phyloP scores from a whole-genome alignment of 1,140 invertebrate species.

The Planococcus citri region DNA sequence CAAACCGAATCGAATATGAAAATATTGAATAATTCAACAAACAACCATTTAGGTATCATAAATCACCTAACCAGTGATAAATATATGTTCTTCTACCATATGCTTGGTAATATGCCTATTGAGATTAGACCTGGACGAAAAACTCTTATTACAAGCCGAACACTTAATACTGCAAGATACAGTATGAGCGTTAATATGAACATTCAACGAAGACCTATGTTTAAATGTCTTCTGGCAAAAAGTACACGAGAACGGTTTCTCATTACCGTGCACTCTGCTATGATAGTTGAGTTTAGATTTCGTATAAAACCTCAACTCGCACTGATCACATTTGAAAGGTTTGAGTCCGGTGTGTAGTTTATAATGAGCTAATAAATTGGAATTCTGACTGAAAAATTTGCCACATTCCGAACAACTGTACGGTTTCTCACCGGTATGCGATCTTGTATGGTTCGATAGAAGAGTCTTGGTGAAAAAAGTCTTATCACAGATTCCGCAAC shows the following conservation, averaged over 20 bases:
- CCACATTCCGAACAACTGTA: conserved; percentile 90
- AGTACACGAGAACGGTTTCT: conserved; percentile 25
- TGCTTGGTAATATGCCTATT: conserved; percentile 8
- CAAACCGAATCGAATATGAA: no score
- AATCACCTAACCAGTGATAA: background rate
- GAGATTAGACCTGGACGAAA: conserved; percentile 1
- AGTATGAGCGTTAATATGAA: conserved; percentile 41
- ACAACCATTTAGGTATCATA: no score
- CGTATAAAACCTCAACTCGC: conserved; percentile 33
- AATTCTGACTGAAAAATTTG: conserved; percentile 37
- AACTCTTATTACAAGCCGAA: background rate
- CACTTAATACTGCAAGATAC: background rate
- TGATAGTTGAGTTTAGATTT: conserved; percentile 52
- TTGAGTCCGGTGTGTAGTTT: background rate
- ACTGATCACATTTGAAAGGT: background rate
- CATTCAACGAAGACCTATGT: conserved; percentile 40
- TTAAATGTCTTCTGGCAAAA: conserved; percentile 50
- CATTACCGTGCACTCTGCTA: conserved; percentile 36
- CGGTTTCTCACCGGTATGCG: conserved; percentile 92
- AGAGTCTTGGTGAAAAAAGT: conserved; percentile 90
- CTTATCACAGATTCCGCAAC: conserved; percentile 70
- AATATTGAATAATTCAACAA: no score
- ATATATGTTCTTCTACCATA: conserved; percentile 12
- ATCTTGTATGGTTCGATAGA: conserved; percentile 87
- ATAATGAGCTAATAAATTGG: background rate